Evolutionary conservation across 2,113 vertebrate species (phyloP).

Genomic region (Pluvialis apricaria): DNA sequence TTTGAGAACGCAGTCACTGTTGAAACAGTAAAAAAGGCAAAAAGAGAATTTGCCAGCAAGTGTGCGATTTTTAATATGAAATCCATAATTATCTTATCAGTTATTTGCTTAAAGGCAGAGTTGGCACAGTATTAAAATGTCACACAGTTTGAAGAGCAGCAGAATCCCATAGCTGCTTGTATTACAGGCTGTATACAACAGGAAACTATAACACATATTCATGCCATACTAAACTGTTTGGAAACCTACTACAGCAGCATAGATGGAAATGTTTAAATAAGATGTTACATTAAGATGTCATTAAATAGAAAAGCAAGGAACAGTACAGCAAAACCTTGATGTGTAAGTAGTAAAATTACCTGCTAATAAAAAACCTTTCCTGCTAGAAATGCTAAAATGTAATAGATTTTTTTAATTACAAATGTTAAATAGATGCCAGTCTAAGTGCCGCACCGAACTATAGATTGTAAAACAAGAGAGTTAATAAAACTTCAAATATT

Average conservation of each 20-base stretch:
- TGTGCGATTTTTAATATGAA: background rate
- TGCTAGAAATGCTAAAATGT: background rate
- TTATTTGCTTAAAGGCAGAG: conserved; percentile 20
- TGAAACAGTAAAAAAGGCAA: background rate
- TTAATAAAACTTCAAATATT: background rate
- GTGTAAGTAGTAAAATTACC: background rate
- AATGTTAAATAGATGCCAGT: background rate
- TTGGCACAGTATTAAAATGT: conserved; percentile 21
- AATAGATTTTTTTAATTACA: background rate
- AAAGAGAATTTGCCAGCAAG: background rate
- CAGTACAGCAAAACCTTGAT: background rate
- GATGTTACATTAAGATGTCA: background rate
- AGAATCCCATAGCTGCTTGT: background rate
- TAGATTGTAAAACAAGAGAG: background rate
- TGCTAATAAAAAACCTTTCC: background rate
- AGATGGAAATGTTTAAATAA: background rate
- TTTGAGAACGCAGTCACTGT: background rate
- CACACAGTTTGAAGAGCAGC: background rate
- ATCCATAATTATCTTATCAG: background rate
- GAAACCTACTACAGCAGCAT: background rate
- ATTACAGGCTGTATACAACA: background rate
- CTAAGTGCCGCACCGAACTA: background rate
- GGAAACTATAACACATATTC: background rate
- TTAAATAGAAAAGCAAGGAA: background rate
- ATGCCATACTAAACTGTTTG: background rate